A percentile compares a stretch with the other conserved stretches of the same genome.
Evolutionary conservation across 2,113 vertebrate genomes (phyloP).

Genomic region (Paramormyrops kingsleyae): DNA sequence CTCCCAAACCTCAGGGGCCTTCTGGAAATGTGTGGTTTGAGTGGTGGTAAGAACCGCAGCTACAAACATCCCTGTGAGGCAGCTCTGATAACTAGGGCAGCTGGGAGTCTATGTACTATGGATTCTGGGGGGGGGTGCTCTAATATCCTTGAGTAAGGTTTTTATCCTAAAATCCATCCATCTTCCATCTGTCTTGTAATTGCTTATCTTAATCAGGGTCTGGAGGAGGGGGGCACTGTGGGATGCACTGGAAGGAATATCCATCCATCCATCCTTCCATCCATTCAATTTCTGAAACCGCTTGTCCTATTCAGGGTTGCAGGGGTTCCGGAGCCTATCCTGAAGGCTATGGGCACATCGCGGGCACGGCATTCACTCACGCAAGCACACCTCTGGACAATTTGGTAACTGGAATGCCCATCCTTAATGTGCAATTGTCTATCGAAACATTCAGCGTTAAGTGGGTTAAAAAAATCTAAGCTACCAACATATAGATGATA

Average conservation of each 20-base stretch:
- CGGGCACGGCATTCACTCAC: background rate
- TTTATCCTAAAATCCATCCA: background rate
- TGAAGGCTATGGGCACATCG: background rate
- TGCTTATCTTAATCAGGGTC: background rate
- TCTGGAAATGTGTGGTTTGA: background rate
- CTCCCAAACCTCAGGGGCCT: background rate
- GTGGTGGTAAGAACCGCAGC: background rate
- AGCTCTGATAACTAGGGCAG: background rate
- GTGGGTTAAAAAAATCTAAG: background rate
- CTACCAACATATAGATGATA: background rate
- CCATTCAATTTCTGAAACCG: background rate
- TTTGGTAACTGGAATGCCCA: background rate
- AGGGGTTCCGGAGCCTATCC: background rate
- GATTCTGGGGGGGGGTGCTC: background rate
- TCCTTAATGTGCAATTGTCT: background rate
- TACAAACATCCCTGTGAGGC: background rate
- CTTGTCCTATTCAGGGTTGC: background rate
- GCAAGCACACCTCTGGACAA: background rate
- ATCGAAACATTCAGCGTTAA: background rate
- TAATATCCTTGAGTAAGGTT: background rate
- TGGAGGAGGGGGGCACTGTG: background rate
- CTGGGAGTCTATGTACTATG: background rate
- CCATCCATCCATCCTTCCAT: background rate
- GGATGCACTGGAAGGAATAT: background rate
- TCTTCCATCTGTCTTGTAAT: background rate